Evolutionary conservation across 2,888 invertebrate genomes (phyloP), one percentile per base, ranked within the genome.

Genomic region (Amblyteles armatorius): DNA sequence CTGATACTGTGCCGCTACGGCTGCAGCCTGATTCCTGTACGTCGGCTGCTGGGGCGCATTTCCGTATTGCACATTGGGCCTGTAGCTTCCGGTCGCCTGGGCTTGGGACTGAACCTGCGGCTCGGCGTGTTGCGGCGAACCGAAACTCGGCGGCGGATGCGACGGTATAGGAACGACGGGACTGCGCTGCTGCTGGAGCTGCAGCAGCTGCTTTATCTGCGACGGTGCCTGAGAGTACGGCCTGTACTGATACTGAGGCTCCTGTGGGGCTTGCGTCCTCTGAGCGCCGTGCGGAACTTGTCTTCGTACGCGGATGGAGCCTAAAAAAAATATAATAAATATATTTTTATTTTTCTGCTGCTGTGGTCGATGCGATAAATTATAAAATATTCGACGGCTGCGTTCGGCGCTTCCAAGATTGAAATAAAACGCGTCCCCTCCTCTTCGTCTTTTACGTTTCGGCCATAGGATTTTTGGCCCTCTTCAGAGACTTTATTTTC

Each of bases 81-180:
- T 87, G 77, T 93, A 93, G 29, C 87, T 87, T 3, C 82, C 76
- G 0, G 82, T 79, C 0, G 87, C 19, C 60, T 89, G 90, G 4
- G 87, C 81, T 44, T 91, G 91, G 1, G 90, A 86, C 50, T 86
- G 88, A 11, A 84, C 76, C 11, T 87, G 87, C 0, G 88, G 87
- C n/a, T 84, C 71, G 3, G 79, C 40, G 22, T 74, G 82, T 3
- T 78, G 86, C 3, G 85, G 57, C 3, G 88, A 79, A 0, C 87
- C 88, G 3, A 92, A 74, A n/a, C 90, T 89, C 2, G 92, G 90
- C 6, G 88, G 83, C 11, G 90, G 89, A 52, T 91, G 90, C 0
- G 88, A 40, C 0, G 92, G 93, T 71, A 94, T 86, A 22, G 91
- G 90, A 1, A 92, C 90, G n/a, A 93, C 78, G 0, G 93, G 93